phyloP scores from a whole-genome alignment of 2,113 vertebrate genomes.

The Chiloscyllium plagiosum region DNA sequence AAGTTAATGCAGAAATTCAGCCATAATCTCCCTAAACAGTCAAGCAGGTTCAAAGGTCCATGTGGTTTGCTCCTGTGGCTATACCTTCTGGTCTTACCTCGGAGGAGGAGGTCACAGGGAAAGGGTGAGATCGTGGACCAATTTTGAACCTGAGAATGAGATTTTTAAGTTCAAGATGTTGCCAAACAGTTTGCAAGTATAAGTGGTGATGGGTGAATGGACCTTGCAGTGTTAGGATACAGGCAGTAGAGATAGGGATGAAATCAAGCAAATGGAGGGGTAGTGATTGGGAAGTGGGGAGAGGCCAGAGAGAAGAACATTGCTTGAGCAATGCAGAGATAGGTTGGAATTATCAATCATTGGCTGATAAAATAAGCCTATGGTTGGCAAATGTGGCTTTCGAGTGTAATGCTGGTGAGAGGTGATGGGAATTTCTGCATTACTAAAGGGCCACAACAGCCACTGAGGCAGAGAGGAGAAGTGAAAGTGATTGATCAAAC shows the following conservation, averaged over 20 bases:
- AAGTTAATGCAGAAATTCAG: no score
- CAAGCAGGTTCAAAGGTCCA: no score
- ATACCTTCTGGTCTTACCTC: no score
- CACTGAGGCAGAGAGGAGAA: no score
- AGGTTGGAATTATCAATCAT: not conserved
- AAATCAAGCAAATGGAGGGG: no score
- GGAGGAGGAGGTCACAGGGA: no score
- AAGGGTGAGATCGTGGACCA: not conserved
- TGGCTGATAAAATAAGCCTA: not conserved
- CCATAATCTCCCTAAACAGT: no score
- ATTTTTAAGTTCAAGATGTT: not conserved
- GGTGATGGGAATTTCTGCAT: not conserved
- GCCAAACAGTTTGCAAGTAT: not conserved
- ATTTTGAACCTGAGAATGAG: not conserved
- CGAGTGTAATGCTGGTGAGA: not conserved
- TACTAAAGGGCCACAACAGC: not conserved
- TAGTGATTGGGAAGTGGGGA: not conserved
- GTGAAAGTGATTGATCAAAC: not conserved
- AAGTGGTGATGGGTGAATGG: not conserved
- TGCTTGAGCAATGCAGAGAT: not conserved
- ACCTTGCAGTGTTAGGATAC: not conserved
- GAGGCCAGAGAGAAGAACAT: not conserved
- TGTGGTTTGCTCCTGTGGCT: no score
- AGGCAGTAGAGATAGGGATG: not conserved
- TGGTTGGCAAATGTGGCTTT: not conserved